These are phyloP conservation scores for Donacobius atricapilla DNA, from an alignment of 2,113 vertebrate species.

Conservation along the genomic window DNA sequence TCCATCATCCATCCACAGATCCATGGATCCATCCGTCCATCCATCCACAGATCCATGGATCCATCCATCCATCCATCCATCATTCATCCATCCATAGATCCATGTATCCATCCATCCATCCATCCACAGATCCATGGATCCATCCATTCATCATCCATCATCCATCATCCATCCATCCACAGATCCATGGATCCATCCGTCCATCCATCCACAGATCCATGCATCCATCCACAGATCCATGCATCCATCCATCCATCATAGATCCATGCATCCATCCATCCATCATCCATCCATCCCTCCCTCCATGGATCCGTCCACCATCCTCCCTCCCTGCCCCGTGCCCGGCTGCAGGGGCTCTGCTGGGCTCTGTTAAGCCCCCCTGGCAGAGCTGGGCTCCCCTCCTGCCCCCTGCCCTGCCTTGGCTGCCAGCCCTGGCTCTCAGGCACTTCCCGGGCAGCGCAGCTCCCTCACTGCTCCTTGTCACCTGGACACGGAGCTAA, in stretches of 20 bases:
- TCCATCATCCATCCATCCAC: neutral
- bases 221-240: too few relatives aligned
- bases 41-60: neutral
- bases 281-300: neutral
- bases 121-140: too few relatives aligned
- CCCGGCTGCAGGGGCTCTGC: neutral
- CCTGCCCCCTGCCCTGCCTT: neutral
- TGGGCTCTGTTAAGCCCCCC: neutral
- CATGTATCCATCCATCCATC: neutral
- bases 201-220: neutral
- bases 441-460: neutral
- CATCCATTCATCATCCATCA: neutral
- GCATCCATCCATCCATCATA: neutral
- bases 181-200: too few relatives aligned
- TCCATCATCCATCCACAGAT: too few relatives aligned
- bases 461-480: rapidly evolving
- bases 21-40: neutral
- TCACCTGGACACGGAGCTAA: rapidly evolving
- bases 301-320: too few relatives aligned
- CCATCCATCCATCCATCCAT: neutral
- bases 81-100: neutral
- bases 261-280: neutral
- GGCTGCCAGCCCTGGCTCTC: rapidly evolving
- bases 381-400: neutral
- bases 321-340: too few relatives aligned